These are phyloP conservation scores for Pomatostomus ruficeps DNA, from an alignment of 2,113 vertebrate species.

Conservation along the genomic window DNA sequence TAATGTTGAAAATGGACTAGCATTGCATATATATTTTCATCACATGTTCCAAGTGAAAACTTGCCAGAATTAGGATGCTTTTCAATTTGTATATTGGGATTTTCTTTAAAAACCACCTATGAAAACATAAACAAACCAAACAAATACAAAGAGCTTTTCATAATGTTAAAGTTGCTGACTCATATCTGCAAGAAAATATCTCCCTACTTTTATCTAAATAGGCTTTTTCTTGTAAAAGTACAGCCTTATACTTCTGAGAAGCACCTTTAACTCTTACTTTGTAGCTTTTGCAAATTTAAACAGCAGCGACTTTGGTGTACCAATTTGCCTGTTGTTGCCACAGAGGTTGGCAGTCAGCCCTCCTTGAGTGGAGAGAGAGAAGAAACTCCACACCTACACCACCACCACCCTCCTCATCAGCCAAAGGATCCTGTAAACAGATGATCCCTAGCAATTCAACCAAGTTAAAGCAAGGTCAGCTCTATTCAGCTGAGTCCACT, in stretches of 20 bases:
- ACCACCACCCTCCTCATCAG: neutral
- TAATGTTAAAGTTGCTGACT: slow-evolving; percentile 14
- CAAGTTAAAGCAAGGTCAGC: neutral
- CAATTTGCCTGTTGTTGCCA: neutral
- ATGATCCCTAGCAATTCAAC: neutral
- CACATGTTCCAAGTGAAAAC: neutral
- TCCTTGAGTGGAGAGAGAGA: neutral
- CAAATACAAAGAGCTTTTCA: neutral
- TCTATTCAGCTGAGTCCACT: neutral
- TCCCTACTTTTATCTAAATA: neutral
- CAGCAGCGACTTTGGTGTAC: neutral
- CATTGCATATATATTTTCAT: neutral
- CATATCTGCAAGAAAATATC: neutral
- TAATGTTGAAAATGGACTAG: neutral
- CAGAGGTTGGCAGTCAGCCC: neutral
- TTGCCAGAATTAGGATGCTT: neutral
- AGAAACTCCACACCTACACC: neutral
- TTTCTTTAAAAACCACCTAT: neutral
- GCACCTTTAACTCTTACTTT: neutral
- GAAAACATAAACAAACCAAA: neutral
- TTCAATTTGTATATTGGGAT: neutral
- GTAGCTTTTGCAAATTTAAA: neutral
- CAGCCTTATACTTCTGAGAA: neutral
- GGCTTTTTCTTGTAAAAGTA: neutral
- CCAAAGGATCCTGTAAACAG: neutral